Base-by-base conservation (phyloP, 2,797 vertebrate species). In the Falco novaeseelandiae region DNA sequence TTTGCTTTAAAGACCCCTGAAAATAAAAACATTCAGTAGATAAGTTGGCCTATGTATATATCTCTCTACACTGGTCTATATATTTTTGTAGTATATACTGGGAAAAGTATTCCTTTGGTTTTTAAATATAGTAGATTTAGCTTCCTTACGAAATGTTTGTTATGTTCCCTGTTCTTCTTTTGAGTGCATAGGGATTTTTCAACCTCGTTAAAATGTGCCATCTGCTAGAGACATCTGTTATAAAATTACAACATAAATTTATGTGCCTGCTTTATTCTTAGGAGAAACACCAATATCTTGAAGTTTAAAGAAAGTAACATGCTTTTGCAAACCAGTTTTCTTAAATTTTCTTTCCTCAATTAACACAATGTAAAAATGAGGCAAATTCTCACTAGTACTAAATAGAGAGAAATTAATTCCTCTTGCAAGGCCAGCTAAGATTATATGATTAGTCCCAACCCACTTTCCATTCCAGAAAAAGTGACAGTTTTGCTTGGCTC, bases 101-200 rank as follows among this genome's bases (percentile, higher is more conserved):
- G 34, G 49, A 93, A 83, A 65, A 18, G 9, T 82, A 23, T 42
- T 40, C 9, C 77, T 90, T 76, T 52, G 34, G 66, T 87, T 83
- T 90, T 79, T 54, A 94, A 85, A 76, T 67, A 72, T 74, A 94
- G 85, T 94, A 17, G 67, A 96, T 88, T 78, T 83, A 94, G 32
- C 34, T 20, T 51, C 73, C 42, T 96, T 81, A 95, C 83, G 48
- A 96, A 95, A 83, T 48, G 8, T 82, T 91, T 82, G 48, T 67
- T 77, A 26, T 66, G 71, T 55, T 63, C 77, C 36, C 34, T 59
- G 46, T 76, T 91, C 77, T 87, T 87, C 51, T 72, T 92, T 96
- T 89, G 34, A 93, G 59, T 76, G 88, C 9, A 10, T 6, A 29
- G 84, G 66, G 86, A 73, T 90, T 94, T 94, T 91, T 91, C 70